Conservation (phyloP, 2,113 vertebrate genomes). For the Sturnira hondurensis region DNA sequence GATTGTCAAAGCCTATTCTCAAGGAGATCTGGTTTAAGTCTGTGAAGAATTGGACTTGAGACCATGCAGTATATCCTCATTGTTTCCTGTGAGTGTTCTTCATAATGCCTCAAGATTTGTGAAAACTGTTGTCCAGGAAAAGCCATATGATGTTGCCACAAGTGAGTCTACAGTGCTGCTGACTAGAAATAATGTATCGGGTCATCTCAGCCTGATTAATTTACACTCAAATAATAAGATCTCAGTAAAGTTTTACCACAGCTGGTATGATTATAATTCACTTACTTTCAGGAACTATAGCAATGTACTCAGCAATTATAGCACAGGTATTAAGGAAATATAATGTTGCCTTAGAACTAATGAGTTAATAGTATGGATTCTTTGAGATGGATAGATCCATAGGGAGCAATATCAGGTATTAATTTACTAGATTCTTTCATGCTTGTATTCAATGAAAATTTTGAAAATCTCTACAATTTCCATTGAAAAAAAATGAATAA, state of each 20-base stretch:
- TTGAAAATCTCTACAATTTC: background rate
- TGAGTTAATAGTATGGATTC: background rate
- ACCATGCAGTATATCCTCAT: background rate
- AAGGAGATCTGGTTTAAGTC: background rate
- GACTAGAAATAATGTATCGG: background rate
- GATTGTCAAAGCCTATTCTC: background rate
- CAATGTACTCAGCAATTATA: background rate
- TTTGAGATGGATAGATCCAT: background rate
- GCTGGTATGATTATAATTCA: conserved; percentile 4
- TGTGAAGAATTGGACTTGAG: background rate
- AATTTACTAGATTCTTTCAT: background rate
- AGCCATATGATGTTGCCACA: background rate
- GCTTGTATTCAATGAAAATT: background rate
- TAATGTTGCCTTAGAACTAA: background rate
- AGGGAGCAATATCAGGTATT: background rate
- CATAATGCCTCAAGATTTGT: background rate
- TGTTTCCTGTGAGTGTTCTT: background rate
- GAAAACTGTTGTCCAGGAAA: background rate
- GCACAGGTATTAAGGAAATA: background rate
- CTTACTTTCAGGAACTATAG: background rate
- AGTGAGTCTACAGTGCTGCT: background rate
- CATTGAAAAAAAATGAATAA: background rate
- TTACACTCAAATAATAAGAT: conserved; percentile 12
- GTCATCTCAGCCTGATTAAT: background rate
- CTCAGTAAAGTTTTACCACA: background rate